These are phyloP conservation scores for Pelagia noctiluca DNA, from an alignment of 30 jellyfish, hydroid and myxozoan species.

Conservation along the genomic window DNA sequence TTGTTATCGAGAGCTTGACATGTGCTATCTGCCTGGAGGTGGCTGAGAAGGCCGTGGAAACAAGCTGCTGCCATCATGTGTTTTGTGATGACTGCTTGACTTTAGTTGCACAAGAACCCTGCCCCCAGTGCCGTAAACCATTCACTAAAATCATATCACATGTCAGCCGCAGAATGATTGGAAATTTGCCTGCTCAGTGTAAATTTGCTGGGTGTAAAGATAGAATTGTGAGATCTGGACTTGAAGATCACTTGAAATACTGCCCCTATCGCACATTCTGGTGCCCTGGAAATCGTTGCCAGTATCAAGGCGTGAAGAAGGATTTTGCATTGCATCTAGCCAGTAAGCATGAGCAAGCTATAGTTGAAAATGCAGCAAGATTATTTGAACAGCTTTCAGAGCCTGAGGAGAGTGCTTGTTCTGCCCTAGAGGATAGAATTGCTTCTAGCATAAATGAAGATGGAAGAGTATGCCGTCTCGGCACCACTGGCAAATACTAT, in stretches of 20 bases:
- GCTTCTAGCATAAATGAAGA: constrained; percentile 19
- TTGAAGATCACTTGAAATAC: constrained; percentile 44
- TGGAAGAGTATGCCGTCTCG: constrained; percentile 77
- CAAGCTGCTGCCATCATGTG: constrained; percentile 83
- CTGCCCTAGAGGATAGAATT: constrained; percentile 16
- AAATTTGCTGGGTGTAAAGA: constrained; percentile 64
- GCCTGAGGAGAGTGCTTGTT: neutral
- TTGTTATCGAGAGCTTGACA: constrained; percentile 33
- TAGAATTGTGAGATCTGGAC: constrained; percentile 63
- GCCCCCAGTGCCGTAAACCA: constrained; percentile 79
- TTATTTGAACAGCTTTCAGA: neutral
- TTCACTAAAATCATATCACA: constrained; percentile 31
- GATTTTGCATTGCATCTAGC: constrained; percentile 69
- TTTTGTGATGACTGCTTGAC: constrained; percentile 71
- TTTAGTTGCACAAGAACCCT: constrained; percentile 16
- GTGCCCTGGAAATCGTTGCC: constrained; percentile 68
- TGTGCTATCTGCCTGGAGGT: constrained; percentile 83
- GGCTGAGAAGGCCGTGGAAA: constrained; percentile 84
- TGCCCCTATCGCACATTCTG: constrained; percentile 45
- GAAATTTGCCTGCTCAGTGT: constrained; percentile 61
- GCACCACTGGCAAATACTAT: constrained; percentile 82
- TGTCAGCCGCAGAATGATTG: constrained; percentile 72
- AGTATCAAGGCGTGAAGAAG: constrained; percentile 32
- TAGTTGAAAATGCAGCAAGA: constrained; percentile 33
- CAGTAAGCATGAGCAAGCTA: constrained; percentile 23